Percentiles rank a stretch among this genome's conserved stretches.
Conservation (phyloP, 2,797 vertebrate species). For the Chaenodraco wilsoni region DNA sequence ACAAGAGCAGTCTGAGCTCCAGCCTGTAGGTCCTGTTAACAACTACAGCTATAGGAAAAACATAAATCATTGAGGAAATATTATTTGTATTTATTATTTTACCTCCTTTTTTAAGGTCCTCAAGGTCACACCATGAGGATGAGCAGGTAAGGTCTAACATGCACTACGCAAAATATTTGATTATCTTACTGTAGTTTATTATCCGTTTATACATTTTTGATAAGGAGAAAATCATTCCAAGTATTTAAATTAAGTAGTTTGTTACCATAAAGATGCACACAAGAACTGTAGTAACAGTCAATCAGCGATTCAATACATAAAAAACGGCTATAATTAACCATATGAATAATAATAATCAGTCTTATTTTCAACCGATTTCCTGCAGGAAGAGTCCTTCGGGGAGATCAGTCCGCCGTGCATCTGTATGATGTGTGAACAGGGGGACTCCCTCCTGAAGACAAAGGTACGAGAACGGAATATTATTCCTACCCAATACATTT, state of each 20-base stretch:
- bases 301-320: background rate
- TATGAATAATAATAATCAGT: too few relatives aligned
- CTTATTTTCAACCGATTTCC: background rate
- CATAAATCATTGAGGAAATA: background rate
- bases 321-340: background rate
- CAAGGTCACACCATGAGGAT: slow-evolving; percentile 74
- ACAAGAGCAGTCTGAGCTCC: slow-evolving; percentile 80
- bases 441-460: slow-evolving; percentile 76
- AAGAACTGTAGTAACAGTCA: background rate
- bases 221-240: background rate
- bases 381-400: slow-evolving; percentile 78
- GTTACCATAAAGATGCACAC: background rate
- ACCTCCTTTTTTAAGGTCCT: slow-evolving; percentile 68
- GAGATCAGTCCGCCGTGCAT: slow-evolving; percentile 68
- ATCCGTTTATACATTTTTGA: background rate
- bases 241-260: background rate
- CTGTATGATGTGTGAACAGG: slow-evolving; percentile 87
- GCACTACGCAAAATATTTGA: background rate
- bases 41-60: background rate
- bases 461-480: slow-evolving; percentile 80
- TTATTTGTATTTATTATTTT: background rate
- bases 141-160: slow-evolving; percentile 71
- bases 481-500: background rate
- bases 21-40: slow-evolving; percentile 77
- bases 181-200: too few relatives aligned